Percentiles rank a stretch among this genome's conserved stretches.
phyloP scores from a whole-genome alignment of 2,113 vertebrate species.

The Corydoras maculifer region DNA sequence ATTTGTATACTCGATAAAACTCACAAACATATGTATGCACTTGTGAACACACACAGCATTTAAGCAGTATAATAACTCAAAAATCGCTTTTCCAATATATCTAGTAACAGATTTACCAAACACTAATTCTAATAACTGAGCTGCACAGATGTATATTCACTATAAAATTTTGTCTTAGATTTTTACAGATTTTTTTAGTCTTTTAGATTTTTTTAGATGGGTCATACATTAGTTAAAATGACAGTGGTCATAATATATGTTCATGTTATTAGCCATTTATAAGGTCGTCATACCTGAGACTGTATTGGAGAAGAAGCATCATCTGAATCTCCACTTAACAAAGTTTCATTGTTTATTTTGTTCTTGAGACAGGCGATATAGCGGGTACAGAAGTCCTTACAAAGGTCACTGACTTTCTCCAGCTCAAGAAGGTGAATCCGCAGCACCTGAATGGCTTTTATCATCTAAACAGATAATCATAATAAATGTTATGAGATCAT shows the following conservation, averaged over 20 bases:
- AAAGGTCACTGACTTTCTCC: constrained; percentile 84
- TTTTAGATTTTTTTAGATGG: no score
- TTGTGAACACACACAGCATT: background rate
- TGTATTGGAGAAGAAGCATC: constrained; percentile 86
- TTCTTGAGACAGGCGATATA: constrained; percentile 87
- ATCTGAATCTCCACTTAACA: constrained; percentile 90
- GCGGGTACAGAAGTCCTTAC: constrained; percentile 86
- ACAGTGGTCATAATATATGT: no score
- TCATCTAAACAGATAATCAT: constrained; percentile 63
- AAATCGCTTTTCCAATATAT: no score
- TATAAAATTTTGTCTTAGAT: no score
- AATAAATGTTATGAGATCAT: background rate
- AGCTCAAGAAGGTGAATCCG: constrained; percentile 82
- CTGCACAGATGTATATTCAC: no score
- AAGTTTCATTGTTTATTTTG: constrained; percentile 86
- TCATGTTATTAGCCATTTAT: no score
- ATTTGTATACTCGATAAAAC: background rate
- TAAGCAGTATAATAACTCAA: background rate
- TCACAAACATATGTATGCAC: background rate
- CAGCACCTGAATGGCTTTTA: constrained; percentile 83
- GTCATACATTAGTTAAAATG: no score
- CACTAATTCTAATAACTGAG: no score
- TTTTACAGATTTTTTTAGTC: no score
- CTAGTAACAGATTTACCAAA: no score
- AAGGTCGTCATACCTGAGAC: constrained; percentile 41